Evolutionary conservation across 1,140 invertebrate genomes (phyloP).

Genomic region (Chlorops oryzae): DNA sequence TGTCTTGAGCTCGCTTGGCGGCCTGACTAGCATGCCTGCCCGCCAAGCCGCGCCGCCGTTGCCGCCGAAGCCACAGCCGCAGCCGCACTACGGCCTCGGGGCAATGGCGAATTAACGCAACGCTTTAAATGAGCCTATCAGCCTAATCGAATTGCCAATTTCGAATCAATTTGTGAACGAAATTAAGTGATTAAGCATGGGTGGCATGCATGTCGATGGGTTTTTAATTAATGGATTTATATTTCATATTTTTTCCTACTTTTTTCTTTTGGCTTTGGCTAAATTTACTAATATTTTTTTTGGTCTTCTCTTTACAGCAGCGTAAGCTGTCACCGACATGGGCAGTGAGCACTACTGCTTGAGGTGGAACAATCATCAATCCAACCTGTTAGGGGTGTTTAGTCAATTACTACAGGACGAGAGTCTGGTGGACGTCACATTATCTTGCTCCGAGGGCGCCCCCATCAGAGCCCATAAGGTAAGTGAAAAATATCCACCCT

Average conservation of each 20-base stretch:
- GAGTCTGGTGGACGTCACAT: conserved; percentile 90
- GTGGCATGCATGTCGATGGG: no score
- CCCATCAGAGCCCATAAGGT: conserved; percentile 90
- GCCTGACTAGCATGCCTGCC: no score
- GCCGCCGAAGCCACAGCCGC: no score
- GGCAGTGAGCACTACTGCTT: conserved; percentile 94
- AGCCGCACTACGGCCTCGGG: no score
- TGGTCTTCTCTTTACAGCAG: conserved; percentile 55
- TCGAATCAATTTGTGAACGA: no score
- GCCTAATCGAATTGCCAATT: no score
- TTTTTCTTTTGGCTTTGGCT: not conserved
- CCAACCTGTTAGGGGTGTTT: conserved; percentile 89
- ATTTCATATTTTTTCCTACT: conserved; percentile 3
- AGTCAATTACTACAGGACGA: conserved; percentile 90
- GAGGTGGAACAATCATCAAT: conserved; percentile 95
- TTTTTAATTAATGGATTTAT: not conserved
- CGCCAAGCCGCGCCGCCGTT: no score
- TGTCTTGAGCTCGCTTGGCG: no score
- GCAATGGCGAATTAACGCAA: no score
- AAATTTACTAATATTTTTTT: conserved; percentile 4
- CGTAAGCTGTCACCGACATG: conserved; percentile 84
- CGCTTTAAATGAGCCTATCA: no score
- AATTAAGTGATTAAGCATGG: no score
- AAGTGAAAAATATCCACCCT: no score
- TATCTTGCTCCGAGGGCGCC: conserved; percentile 88